Evolutionary conservation across 2,797 vertebrate species (phyloP).

Genomic region (Hoplostethus mediterraneus): DNA sequence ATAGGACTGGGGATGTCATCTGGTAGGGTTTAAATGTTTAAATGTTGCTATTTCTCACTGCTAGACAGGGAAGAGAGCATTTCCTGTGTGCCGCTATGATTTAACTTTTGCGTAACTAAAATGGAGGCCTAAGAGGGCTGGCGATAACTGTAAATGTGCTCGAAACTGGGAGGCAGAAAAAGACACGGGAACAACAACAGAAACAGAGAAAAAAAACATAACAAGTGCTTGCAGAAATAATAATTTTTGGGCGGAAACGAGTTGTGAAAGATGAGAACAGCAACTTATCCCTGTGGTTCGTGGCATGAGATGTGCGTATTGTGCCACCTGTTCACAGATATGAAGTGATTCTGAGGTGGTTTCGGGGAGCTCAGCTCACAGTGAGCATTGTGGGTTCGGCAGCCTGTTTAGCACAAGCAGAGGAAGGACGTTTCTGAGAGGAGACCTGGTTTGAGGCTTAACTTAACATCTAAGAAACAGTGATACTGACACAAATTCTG

Average conservation of each 20-base stretch:
- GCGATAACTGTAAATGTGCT: conserved; percentile 11
- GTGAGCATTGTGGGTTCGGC: conserved; percentile 31
- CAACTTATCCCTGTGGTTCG: conserved; percentile 11
- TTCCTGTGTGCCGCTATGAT: conserved; percentile 63
- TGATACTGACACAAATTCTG: conserved; percentile 66
- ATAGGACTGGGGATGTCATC: conserved; percentile 67
- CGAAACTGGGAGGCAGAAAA: conserved; percentile 4
- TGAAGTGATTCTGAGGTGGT: conserved; percentile 14
- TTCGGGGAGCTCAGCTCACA: conserved; percentile 15
- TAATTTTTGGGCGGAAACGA: not conserved
- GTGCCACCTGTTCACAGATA: conserved; percentile 55
- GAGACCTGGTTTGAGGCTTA: conserved; percentile 58
- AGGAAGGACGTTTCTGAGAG: conserved; percentile 43
- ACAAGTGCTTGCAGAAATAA: conserved; percentile 9
- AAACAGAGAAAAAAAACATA: conserved; percentile 20
- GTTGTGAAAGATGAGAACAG: conserved; percentile 23
- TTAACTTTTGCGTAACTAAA: conserved; percentile 59
- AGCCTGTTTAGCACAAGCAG: conserved; percentile 15
- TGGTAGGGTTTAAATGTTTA: conserved; percentile 78
- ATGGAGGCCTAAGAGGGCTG: not conserved
- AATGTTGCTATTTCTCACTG: conserved; percentile 71
- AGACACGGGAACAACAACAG: not conserved
- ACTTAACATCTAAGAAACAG: conserved; percentile 70
- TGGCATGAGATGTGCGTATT: conserved; percentile 26
- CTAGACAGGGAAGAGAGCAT: conserved; percentile 33